Evolutionary conservation across 2,113 vertebrate species (phyloP).

Genomic region (Notarius lentiginosus): DNA sequence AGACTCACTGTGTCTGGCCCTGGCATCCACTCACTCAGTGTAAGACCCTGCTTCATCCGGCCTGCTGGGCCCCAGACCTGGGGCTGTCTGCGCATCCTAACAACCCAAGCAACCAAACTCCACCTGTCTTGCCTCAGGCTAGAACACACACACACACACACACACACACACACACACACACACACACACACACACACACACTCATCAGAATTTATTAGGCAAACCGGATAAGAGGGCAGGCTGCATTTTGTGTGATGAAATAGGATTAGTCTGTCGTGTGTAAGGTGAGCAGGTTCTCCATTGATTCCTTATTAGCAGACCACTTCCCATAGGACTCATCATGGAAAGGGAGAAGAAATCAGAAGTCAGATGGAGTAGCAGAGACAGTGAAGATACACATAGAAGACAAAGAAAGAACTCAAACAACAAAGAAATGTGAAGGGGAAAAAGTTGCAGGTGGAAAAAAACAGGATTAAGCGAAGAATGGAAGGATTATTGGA

Average conservation of each 20-base stretch:
- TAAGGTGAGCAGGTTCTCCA: slow-evolving; percentile 72
- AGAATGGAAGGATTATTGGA: slow-evolving; percentile 9
- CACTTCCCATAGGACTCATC: slow-evolving; percentile 73
- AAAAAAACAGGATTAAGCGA: not conserved
- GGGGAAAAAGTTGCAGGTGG: not conserved
- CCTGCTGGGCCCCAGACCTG: slow-evolving; percentile 75
- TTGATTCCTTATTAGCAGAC: slow-evolving; percentile 77
- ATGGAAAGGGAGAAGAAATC: not conserved
- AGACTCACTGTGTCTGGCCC: slow-evolving; percentile 67
- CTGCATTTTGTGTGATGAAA: slow-evolving; percentile 13
- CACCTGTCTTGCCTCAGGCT: slow-evolving; percentile 75
- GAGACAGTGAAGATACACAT: slow-evolving; percentile 66
- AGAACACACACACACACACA: slow-evolving; percentile 48
- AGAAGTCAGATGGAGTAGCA: slow-evolving; percentile 59
- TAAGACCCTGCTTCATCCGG: slow-evolving; percentile 74
- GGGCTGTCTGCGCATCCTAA: slow-evolving; percentile 63
- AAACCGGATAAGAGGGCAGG: slow-evolving; percentile 13
- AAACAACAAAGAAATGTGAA: not conserved
- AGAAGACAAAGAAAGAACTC: slow-evolving; percentile 57
- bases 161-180: slow-evolving; percentile 27
- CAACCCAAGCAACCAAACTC: slow-evolving; percentile 68
- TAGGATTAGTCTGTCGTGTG: slow-evolving; percentile 49
- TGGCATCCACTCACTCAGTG: slow-evolving; percentile 71
- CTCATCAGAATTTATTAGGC: not conserved
- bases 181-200: slow-evolving; percentile 1